Conservation (phyloP, 2,797 vertebrate species). For the Lepilemur septentrionalis region DNA sequence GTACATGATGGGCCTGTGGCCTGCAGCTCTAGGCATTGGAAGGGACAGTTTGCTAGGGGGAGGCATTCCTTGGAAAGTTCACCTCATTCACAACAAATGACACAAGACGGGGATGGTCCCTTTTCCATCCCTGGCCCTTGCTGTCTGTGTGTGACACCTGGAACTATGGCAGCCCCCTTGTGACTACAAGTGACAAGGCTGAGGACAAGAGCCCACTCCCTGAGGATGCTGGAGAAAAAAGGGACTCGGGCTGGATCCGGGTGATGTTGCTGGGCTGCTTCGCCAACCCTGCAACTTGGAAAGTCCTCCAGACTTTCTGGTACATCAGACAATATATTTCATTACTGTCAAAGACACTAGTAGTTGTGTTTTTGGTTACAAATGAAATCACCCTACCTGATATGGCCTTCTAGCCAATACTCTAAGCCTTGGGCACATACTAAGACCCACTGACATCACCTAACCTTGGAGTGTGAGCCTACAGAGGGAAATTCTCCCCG, state of each 20-base stretch:
- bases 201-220: background rate
- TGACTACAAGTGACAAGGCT: background rate
- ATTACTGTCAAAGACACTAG: background rate
- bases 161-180: background rate
- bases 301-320: background rate
- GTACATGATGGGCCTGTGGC: background rate
- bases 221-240: background rate
- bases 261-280: background rate
- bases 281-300: background rate
- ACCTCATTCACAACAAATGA: background rate
- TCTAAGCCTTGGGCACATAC: background rate
- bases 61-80: background rate
- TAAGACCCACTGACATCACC: background rate
- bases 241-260: background rate
- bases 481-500: constrained; percentile 25
- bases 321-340: background rate
- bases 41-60: background rate
- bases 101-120: background rate
- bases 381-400: background rate
- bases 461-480: background rate
- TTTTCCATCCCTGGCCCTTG: background rate
- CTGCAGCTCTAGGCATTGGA: background rate
- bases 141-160: background rate
- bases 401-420: background rate
- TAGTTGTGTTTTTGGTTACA: background rate